These are phyloP conservation scores for Anseranas semipalmata DNA, from an alignment of 2,113 vertebrate genomes.

Conservation along the genomic window DNA sequence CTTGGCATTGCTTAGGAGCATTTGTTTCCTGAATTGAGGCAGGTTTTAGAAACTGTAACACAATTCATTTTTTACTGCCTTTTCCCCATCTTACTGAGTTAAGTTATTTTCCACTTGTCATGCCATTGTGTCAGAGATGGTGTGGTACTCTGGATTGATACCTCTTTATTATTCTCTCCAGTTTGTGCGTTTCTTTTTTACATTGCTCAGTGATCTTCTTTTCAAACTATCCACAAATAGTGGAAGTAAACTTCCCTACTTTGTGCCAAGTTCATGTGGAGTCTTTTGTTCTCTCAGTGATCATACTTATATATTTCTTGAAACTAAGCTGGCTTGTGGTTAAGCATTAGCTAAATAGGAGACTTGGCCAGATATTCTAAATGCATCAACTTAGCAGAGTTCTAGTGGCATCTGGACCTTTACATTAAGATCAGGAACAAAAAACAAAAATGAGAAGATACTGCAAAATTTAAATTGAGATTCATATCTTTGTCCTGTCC, in stretches of 20 bases:
- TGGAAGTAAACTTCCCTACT: neutral
- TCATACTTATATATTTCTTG: neutral
- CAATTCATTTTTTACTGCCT: conserved; percentile 64
- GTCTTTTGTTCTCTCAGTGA: neutral
- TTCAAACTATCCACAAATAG: neutral
- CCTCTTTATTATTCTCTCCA: conserved; percentile 40
- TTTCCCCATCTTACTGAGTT: conserved; percentile 35
- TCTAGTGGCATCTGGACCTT: neutral
- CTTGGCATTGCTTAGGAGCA: neutral
- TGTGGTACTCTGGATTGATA: conserved; percentile 25
- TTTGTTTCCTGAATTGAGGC: conserved; percentile 54
- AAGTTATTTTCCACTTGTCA: conserved; percentile 60
- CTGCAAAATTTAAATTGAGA: neutral
- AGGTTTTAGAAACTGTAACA: conserved; percentile 54
- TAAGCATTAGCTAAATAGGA: neutral
- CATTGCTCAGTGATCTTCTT: neutral
- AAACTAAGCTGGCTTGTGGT: neutral
- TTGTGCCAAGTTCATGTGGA: neutral
- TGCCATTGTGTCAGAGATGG: conserved; percentile 20
- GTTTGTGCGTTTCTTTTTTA: neutral
- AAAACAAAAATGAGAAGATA: neutral
- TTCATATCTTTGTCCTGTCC: neutral
- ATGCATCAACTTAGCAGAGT: neutral
- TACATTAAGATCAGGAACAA: neutral
- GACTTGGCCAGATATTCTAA: neutral